Evolutionary conservation across 2,888 invertebrate species (phyloP).

Genomic region (Lysandra bellargus): DNA sequence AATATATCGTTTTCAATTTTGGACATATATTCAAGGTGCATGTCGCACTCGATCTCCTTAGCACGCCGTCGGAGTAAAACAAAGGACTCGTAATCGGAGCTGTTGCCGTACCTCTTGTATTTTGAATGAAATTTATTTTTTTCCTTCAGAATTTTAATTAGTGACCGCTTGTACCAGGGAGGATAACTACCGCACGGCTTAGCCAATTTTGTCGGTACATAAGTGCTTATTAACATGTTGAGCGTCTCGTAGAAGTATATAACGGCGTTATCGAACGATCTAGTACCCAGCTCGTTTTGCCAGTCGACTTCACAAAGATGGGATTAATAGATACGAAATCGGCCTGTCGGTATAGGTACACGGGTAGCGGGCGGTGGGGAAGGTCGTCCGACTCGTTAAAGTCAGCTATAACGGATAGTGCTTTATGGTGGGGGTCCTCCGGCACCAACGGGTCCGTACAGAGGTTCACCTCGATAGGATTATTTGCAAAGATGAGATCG

Average conservation of each 20-base stretch:
- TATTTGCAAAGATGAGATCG: too few relatives aligned
- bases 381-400: not conserved
- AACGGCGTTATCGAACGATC: not conserved
- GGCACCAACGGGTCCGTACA: too few relatives aligned
- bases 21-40: too few relatives aligned
- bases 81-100: slow-evolving; percentile 1
- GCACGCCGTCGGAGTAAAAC: not conserved
- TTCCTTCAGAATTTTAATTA: not conserved
- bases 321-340: slow-evolving; percentile 20
- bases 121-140: not conserved
- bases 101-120: not conserved
- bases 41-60: not conserved
- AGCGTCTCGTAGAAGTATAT: not conserved
- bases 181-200: not conserved
- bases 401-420: too few relatives aligned
- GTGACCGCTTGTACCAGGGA: not conserved
- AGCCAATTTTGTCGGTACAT: too few relatives aligned
- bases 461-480: too few relatives aligned
- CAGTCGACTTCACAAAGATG: not conserved
- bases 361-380: slow-evolving; percentile 11
- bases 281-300: not conserved
- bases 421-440: too few relatives aligned
- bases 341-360: too few relatives aligned
- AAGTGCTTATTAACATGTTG: not conserved
- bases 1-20: too few relatives aligned